Conservation (phyloP, 2,113 vertebrate species). For the Beaufortia kweichowensis region DNA sequence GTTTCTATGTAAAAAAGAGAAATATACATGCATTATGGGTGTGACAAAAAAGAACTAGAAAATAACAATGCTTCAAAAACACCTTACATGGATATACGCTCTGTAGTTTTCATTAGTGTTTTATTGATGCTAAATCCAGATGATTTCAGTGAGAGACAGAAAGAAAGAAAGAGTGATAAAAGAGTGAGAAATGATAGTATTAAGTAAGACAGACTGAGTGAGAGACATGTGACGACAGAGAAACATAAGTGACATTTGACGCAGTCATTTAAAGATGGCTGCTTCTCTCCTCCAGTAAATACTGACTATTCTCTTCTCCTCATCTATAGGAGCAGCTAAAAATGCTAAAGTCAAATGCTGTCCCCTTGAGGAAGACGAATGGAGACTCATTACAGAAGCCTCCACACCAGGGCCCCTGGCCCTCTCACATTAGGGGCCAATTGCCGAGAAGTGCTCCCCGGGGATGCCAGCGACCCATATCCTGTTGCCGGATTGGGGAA, state of each 20-base stretch:
- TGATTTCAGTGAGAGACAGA: slow-evolving; percentile 3
- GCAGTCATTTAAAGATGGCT: slow-evolving; percentile 46
- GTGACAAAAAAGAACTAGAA: too few relatives aligned
- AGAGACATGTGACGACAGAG: too few relatives aligned
- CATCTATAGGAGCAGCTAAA: slow-evolving; percentile 23
- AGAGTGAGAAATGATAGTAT: slow-evolving; percentile 25
- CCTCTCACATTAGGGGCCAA: slow-evolving; percentile 32
- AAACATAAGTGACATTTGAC: slow-evolving; percentile 34
- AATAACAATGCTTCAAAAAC: too few relatives aligned
- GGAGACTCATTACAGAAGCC: slow-evolving; percentile 45
- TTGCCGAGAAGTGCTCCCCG: slow-evolving; percentile 15
- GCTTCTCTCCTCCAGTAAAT: slow-evolving; percentile 43
- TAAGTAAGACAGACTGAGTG: too few relatives aligned
- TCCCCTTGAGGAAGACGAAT: slow-evolving; percentile 36
- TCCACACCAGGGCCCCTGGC: slow-evolving; percentile 13
- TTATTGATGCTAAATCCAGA: slow-evolving; percentile 30
- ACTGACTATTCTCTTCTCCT: slow-evolving; percentile 18
- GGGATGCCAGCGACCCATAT: slow-evolving; percentile 39
- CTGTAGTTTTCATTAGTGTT: slow-evolving; percentile 14
- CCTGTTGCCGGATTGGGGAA: slow-evolving; percentile 29
- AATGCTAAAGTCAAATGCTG: slow-evolving; percentile 37
- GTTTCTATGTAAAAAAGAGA: too few relatives aligned
- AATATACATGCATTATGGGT: too few relatives aligned
- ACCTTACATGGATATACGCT: neutral
- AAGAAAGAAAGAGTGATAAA: slow-evolving; percentile 28